A percentile compares a stretch with the other conserved stretches of the same genome.
These are phyloP conservation scores for Potamilus streckersoni DNA, from an alignment of 1,140 invertebrate genomes.

Conservation along the genomic window DNA sequence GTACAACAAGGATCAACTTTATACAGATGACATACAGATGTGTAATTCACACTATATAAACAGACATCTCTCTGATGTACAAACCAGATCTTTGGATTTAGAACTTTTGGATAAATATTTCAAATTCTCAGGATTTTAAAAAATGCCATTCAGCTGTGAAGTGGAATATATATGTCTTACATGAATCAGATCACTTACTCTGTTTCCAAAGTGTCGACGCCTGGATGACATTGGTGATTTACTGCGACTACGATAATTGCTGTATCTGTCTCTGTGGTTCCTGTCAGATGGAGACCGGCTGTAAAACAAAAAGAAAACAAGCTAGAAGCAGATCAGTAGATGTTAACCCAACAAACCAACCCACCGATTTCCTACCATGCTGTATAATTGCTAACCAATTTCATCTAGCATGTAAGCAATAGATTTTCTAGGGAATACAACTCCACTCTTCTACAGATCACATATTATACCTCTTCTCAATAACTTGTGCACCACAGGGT, in stretches of 20 bases:
- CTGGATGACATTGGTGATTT: constrained; percentile 72
- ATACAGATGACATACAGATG: background rate
- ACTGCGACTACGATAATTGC: constrained; percentile 60
- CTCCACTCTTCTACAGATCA: no score
- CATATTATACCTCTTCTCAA: no score
- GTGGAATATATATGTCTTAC: background rate
- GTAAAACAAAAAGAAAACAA: no score
- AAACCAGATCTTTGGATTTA: background rate
- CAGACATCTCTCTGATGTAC: no score
- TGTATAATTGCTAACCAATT: no score
- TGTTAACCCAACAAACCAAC: no score
- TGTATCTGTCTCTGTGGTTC: background rate
- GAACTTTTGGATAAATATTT: background rate
- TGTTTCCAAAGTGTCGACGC: constrained; percentile 69
- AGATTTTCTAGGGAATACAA: no score
- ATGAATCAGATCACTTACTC: constrained; percentile 46
- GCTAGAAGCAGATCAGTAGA: no score
- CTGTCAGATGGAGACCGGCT: no score
- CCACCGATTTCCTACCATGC: no score
- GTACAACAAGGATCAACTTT: background rate
- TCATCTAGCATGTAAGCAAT: no score
- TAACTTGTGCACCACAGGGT: no score
- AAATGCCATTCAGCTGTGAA: background rate
- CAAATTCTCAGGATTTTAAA: background rate
- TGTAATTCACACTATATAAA: background rate